These are phyloP conservation scores for Heteractis magnifica DNA, from an alignment of 92 coral and sea anemone species.

Conservation along the genomic window DNA sequence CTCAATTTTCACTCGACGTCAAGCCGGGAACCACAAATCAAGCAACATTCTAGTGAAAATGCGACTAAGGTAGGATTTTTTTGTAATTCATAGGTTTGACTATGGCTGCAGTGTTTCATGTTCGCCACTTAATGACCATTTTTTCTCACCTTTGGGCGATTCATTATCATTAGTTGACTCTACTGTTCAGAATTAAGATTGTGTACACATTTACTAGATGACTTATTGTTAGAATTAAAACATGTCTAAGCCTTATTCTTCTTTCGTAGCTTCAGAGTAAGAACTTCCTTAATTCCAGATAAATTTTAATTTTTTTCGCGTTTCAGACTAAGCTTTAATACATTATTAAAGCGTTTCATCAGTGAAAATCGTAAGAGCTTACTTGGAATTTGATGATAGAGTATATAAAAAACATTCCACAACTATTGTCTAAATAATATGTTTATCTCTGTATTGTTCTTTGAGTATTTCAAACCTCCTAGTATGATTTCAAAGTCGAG, in stretches of 20 bases:
- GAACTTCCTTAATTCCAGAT: too few relatives aligned
- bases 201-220: too few relatives aligned
- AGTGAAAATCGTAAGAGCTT: background rate
- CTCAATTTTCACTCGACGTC: constrained; percentile 59
- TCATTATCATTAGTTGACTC: background rate
- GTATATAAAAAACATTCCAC: constrained; percentile 12
- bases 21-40: constrained; percentile 9
- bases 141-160: background rate
- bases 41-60: constrained; percentile 34
- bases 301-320: background rate
- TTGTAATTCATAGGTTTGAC: background rate
- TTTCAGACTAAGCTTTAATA: background rate
- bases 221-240: background rate
- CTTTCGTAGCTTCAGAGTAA: too few relatives aligned
- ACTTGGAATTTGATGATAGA: too few relatives aligned
- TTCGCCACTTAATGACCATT: background rate
- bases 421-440: constrained; percentile 13
- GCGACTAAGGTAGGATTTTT: constrained; percentile 10
- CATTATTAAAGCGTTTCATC: background rate
- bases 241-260: too few relatives aligned
- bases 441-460: constrained; percentile 26
- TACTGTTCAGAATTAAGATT: background rate
- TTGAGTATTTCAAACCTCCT: constrained; percentile 33
- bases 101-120: background rate
- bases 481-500: background rate